Conservation (phyloP, 2,797 vertebrate species). For the Babyrousa celebensis region DNA sequence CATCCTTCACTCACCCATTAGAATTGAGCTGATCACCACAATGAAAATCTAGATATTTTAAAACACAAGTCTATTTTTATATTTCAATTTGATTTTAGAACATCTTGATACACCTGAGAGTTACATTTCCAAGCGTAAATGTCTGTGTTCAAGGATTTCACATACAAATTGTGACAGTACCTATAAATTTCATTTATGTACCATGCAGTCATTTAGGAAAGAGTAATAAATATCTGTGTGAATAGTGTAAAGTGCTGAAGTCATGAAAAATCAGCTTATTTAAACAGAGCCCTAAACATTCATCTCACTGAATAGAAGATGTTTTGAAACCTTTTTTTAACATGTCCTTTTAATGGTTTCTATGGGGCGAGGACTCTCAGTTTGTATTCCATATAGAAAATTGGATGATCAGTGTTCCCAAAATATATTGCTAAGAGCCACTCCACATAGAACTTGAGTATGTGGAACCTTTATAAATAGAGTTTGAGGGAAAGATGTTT, state of each 20-base stretch:
- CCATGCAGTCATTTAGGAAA: conserved; percentile 56
- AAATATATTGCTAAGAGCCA: conserved; percentile 74
- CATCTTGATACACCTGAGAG: conserved; percentile 46
- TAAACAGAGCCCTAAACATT: conserved; percentile 58
- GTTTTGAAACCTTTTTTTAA: conserved; percentile 19
- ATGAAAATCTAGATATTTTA: neutral
- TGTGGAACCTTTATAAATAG: conserved; percentile 78
- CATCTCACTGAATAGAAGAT: conserved; percentile 61
- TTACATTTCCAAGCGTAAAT: conserved; percentile 61
- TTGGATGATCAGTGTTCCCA: conserved; percentile 43
- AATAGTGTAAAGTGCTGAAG: conserved; percentile 4
- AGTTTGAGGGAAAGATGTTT: neutral
- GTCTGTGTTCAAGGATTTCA: conserved; percentile 69
- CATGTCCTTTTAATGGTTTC: conserved; percentile 67
- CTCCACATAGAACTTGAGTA: neutral
- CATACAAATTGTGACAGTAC: conserved; percentile 18
- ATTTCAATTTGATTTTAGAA: conserved; percentile 68
- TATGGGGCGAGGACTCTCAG: neutral
- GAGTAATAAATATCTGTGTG: conserved; percentile 65
- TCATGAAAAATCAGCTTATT: conserved; percentile 73
- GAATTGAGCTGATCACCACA: neutral
- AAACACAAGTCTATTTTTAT: conserved; percentile 53
- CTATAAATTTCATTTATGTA: conserved; percentile 76
- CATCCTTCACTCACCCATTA: neutral
- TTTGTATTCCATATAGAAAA: conserved; percentile 64